Percentiles rank a stretch among this genome's conserved stretches.
These are phyloP conservation scores for Epiblema foenella DNA, from an alignment of 2,888 invertebrate species.

Conservation along the genomic window DNA sequence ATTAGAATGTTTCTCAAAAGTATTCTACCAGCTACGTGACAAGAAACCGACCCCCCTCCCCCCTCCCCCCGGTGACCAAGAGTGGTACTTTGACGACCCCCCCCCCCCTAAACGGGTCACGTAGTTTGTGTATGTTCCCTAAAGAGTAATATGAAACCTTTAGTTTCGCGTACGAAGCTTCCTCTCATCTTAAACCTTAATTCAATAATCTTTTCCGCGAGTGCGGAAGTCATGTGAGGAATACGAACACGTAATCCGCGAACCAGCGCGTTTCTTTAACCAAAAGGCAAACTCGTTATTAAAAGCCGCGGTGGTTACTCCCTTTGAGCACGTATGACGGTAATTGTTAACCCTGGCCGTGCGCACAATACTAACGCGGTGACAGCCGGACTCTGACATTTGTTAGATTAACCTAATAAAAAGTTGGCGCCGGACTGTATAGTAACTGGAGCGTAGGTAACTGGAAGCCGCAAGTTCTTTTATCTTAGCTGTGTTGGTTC, in stretches of 20 bases:
- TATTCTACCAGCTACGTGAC: too few relatives aligned
- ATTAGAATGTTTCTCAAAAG: too few relatives aligned
- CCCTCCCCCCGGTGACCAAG: too few relatives aligned
- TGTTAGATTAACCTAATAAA: conserved; percentile 45
- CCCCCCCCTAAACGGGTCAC: too few relatives aligned
- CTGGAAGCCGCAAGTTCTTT: conserved; percentile 58
- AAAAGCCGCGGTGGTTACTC: conserved; percentile 8
- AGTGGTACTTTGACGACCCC: too few relatives aligned
- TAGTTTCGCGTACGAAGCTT: conserved; percentile 28
- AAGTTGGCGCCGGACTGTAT: conserved; percentile 7
- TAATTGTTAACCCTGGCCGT: conserved; percentile 53
- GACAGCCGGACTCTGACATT: conserved; percentile 42
- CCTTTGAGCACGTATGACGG: conserved; percentile 46
- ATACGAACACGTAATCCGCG: conserved; percentile 49
- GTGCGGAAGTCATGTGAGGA: conserved; percentile 48
- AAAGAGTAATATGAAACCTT: conserved; percentile 39
- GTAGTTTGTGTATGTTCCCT: too few relatives aligned
- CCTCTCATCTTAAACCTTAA: conserved; percentile 46
- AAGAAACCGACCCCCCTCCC: too few relatives aligned
- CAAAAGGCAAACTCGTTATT: conserved; percentile 14
- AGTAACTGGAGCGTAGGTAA: conserved; percentile 91
- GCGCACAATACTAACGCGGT: conserved; percentile 48
- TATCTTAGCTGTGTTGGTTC: conserved; percentile 13
- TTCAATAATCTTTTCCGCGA: conserved; percentile 53
- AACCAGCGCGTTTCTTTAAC: conserved; percentile 33